phyloP scores from a whole-genome alignment of 2,113 vertebrate species.

The Entosphenus tridentatus region DNA sequence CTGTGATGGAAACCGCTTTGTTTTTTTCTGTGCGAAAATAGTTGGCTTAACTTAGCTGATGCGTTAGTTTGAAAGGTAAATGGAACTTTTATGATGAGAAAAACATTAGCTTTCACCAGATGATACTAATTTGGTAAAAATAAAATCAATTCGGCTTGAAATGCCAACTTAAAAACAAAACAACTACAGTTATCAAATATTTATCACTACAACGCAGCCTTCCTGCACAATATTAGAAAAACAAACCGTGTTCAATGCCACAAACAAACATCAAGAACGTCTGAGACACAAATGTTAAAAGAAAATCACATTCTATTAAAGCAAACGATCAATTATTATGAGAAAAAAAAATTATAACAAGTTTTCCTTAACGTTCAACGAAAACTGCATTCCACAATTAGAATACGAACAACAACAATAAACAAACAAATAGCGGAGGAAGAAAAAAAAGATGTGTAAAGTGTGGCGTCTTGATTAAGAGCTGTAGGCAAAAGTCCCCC shows the following conservation, averaged over 20 bases:
- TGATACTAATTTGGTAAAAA: background rate
- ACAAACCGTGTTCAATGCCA: background rate
- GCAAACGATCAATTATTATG: background rate
- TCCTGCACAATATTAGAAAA: background rate
- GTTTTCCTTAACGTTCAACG: too few species aligned
- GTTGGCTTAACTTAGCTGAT: too few species aligned
- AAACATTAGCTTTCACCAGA: background rate
- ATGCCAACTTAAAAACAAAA: conserved; percentile 4
- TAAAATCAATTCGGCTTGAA: conserved; percentile 5
- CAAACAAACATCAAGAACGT: conserved; percentile 13
- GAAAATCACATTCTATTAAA: conserved; percentile 12
- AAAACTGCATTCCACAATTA: too few species aligned
- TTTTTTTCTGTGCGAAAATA: too few species aligned
- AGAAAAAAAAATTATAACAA: conserved; percentile 12
- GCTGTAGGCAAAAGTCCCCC: too few species aligned
- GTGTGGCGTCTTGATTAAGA: too few species aligned
- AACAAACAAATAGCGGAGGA: too few species aligned
- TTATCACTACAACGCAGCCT: background rate
- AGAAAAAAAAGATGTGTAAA: too few species aligned
- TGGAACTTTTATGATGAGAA: background rate
- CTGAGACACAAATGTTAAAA: conserved; percentile 26
- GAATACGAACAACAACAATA: too few species aligned
- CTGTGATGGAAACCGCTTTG: too few species aligned
- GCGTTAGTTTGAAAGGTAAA: background rate
- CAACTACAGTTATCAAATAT: background rate